Conservation (phyloP, 1,140 invertebrate species). For the Gonioctena quinquepunctata region DNA sequence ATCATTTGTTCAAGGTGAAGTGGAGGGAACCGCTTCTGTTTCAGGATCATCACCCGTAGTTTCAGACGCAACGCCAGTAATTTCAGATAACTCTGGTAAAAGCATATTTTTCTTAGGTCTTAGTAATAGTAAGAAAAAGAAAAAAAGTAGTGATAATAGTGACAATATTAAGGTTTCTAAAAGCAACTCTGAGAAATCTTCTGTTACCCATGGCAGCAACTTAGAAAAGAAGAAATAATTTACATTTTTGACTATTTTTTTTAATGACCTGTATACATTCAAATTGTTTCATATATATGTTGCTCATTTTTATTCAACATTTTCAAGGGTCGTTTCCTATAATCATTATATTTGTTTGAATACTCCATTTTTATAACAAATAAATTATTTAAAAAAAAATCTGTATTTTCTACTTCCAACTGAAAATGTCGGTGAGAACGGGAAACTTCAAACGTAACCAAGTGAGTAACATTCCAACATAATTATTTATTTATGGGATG, state of each 20-base stretch:
- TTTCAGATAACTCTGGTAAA: constrained; percentile 4
- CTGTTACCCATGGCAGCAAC: neutral
- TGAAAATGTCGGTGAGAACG: no score
- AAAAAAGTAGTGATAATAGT: constrained; percentile 1
- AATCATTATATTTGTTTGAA: no score
- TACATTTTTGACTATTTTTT: neutral
- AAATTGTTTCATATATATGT: no score
- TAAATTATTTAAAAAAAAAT: no score
- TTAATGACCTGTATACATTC: no score
- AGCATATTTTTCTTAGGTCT: neutral
- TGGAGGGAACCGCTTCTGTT: neutral
- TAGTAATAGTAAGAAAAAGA: constrained; percentile 3
- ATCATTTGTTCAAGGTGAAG: neutral
- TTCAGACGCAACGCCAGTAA: neutral
- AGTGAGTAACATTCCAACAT: no score
- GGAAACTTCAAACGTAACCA: no score
- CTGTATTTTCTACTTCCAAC: no score
- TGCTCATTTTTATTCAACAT: no score
- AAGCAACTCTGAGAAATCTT: constrained; percentile 7
- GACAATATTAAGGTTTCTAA: constrained; percentile 5
- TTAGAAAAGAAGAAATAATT: neutral
- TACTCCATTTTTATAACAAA: no score
- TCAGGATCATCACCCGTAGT: neutral
- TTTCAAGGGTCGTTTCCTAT: no score
- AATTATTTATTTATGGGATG: no score